A percentile compares a stretch with the other conserved stretches of the same genome.
Evolutionary conservation across 2,888 invertebrate genomes (phyloP).

Genomic region (Hydrotaea diabolus): DNA sequence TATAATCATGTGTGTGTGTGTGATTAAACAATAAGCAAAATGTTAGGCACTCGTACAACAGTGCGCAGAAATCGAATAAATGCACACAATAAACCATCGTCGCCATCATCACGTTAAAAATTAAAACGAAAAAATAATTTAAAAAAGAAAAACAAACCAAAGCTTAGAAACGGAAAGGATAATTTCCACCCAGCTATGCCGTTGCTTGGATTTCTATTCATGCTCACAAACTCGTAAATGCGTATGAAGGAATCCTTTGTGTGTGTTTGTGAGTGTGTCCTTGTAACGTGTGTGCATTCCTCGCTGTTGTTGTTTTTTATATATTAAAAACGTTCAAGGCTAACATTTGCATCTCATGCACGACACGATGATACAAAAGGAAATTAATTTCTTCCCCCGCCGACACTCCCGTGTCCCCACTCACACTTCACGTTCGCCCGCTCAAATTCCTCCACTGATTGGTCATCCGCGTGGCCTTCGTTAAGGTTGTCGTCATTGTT

Average conservation of each 20-base stretch:
- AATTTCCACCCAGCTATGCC: background rate
- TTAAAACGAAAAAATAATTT: background rate
- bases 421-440: background rate
- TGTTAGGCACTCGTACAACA: constrained; percentile 48
- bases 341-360: background rate
- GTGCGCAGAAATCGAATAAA: constrained; percentile 47
- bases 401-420: background rate
- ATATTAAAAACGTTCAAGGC: background rate
- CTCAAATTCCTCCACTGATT: background rate
- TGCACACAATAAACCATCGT: background rate
- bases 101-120: background rate
- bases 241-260: background rate
- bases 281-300: constrained; percentile 16
- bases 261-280: background rate
- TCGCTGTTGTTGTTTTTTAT: background rate
- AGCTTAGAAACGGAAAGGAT: background rate
- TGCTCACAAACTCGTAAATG: background rate
- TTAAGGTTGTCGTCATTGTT: background rate
- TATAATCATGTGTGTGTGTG: constrained; percentile 11
- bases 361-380: background rate
- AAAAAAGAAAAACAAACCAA: background rate
- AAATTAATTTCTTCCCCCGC: background rate
- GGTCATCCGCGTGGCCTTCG: background rate
- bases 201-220: background rate
- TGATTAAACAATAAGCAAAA: constrained; percentile 39